Evolutionary conservation across 2,888 invertebrate genomes (phyloP), one percentile per base, ranked within the genome.

Genomic region (Epistrophella euchroma): DNA sequence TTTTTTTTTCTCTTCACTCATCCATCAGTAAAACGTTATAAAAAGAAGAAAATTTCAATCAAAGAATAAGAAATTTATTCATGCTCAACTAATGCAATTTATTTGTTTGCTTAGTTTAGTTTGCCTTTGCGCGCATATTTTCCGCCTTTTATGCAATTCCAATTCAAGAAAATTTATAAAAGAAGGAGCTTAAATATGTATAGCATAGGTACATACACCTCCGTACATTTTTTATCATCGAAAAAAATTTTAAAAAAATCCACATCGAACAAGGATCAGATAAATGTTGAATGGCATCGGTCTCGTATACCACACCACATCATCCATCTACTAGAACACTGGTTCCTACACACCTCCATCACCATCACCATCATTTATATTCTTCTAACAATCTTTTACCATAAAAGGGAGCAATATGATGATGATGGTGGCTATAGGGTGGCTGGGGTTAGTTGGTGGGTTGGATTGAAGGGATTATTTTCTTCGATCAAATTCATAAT

Each of bases 21-120:
- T 70, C 77, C 68, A 58, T 82, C 76, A 77, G 55, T 28, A 13
- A 35, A 66, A 62, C n/a, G 62, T 47, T 2, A 17, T 2, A 17
- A 45, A 56, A 37, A 66, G 11, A 35, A 55, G 2, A 68, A 19
- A 50, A 19, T n/a, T 32, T 66, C 47, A 40, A 71, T 56, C 43
- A 43, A 28, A 37, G 47, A 45, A 55, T 74, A 73, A 77, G 73
- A 73, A 66, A 68, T 56, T 68, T 86, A 81, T 81, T 86, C 86
- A 86, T 78, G 86, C 86, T 78, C 82, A 55, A 77, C 81, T 86
- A 86, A 86, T 86, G 86, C 86, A 86, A 86, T 86, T 86, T 82
- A 84, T 86, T 86, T 86, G 86, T 86, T 86, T 86, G 86, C 86
- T 77, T 64, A 78, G 50, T 82, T 74, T 62, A 77, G 70, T 86